These are phyloP conservation scores for Metridium senile DNA, from an alignment of 92 coral and sea anemone species.

Conservation along the genomic window DNA sequence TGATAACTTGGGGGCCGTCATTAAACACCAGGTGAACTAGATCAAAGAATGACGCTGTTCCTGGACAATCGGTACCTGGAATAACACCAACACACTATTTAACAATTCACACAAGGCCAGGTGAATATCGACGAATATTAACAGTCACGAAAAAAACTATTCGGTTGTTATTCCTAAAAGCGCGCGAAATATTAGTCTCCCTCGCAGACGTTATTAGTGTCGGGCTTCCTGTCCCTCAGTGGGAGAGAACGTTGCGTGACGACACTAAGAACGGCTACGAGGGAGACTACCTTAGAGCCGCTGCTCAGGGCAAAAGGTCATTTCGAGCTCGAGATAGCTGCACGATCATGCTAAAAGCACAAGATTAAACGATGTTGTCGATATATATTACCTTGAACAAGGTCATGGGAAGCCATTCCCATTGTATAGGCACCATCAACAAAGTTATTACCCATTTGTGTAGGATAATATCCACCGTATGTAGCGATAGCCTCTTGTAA, in stretches of 20 bases:
- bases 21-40: slow-evolving; percentile 53
- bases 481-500: slow-evolving; percentile 85
- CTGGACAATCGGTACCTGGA: slow-evolving; percentile 83
- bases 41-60: slow-evolving; percentile 76
- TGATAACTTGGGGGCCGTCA: slow-evolving; percentile 40
- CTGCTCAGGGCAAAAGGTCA: too few relatives aligned
- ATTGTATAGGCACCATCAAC: slow-evolving; percentile 70
- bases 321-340: neutral
- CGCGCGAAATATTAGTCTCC: too few relatives aligned
- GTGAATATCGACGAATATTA: too few relatives aligned
- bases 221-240: too few relatives aligned
- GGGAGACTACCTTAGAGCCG: too few relatives aligned
- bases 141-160: too few relatives aligned
- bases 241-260: too few relatives aligned
- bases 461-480: slow-evolving; percentile 79
- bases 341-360: neutral
- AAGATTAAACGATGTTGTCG: too few relatives aligned
- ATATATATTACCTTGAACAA: slow-evolving; percentile 59
- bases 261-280: too few relatives aligned
- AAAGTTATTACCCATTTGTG: slow-evolving; percentile 52
- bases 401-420: slow-evolving; percentile 61
- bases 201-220: neutral
- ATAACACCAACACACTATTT: neutral
- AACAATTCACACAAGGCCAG: neutral
- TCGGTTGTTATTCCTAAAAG: too few relatives aligned